Conservation (phyloP, 2,797 vertebrate species). For the Lindbergichthys nudifrons region DNA sequence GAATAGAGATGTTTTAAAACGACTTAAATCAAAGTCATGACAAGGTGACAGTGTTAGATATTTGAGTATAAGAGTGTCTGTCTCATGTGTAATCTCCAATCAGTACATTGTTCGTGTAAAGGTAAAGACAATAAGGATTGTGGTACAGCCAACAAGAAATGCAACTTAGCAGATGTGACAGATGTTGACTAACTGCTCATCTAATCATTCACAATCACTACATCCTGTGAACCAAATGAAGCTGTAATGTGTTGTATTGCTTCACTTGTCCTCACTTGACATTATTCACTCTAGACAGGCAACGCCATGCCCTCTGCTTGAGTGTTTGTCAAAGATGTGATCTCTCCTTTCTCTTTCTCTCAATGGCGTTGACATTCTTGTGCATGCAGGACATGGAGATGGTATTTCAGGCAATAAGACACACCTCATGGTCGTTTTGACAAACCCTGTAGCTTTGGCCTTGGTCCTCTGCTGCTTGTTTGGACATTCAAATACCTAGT, state of each 20-base stretch:
- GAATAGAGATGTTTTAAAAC: not conserved
- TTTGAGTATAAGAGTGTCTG: not conserved
- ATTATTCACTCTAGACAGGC: conserved; percentile 7
- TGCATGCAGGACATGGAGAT: conserved; percentile 60
- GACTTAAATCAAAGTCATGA: conserved; percentile 1
- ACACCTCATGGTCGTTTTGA: conserved; percentile 44
- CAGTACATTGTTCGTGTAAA: not conserved
- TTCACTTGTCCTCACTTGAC: conserved; percentile 11
- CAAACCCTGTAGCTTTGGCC: conserved; percentile 27
- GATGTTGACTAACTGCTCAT: conserved; percentile 4
- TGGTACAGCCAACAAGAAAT: not conserved
- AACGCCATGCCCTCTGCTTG: conserved; percentile 23
- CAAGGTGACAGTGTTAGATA: not conserved
- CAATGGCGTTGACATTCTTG: conserved; percentile 71
- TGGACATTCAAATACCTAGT: conserved; percentile 12
- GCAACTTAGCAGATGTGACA: conserved; percentile 13
- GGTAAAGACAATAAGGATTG: not conserved
- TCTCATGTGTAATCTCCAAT: not conserved
- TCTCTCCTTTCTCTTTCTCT: conserved; percentile 9
- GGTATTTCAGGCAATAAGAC: conserved; percentile 58
- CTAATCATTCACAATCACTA: conserved; percentile 3
- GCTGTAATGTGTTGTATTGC: not conserved
- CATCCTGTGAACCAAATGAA: not conserved
- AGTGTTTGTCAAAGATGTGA: conserved; percentile 48
- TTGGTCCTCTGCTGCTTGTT: not conserved